Evolutionary conservation across 2,888 invertebrate species (phyloP), one percentile per base, ranked within the genome.

Genomic region (Rhimphoctona megacephalus): DNA sequence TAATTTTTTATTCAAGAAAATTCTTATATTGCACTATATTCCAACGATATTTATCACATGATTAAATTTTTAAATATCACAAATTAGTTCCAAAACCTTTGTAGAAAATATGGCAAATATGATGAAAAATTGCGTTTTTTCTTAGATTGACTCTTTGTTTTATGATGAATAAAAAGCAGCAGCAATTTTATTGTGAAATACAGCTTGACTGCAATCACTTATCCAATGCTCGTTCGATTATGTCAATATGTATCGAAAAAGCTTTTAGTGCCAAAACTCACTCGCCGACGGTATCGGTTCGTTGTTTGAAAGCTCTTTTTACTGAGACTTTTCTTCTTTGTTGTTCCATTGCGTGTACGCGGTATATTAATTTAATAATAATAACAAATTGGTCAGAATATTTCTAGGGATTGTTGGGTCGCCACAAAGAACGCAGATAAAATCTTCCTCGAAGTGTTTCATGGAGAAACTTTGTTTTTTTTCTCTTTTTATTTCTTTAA

Each of bases 201-300:
- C 43, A 57, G 49, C 46, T 67, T 22, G 57, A 39, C 19, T 81
- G 78, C 86, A 84, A 84, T 86, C 83, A 81, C 81, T 84, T 72
- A 86, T 86, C 81, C 66, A 17, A 43, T 61, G 46, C 14, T 76
- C 33, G 25, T 30, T 74, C 73, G 73, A 54, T 72, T 36, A 25
- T 78, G 86, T 82, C 78, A 74, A 80, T 85, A 78, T 85, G 81
- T 78, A n/a, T 69, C 33, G 49, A 22, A 67, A 8, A 83, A 83
- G 72, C 64, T 83, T 64, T 72, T 69, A 39, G 25, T 33, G 30
- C 33, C 17, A 67, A 76, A 73, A 72, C 39, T 64, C 64, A 11
- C 43, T 49, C 25, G 9, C 61, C 80, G 72, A 61, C 49, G 57
- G 0, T n/a, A 52, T 57, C 52, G 22, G 19, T 17, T 54, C 9